Base-by-base conservation (phyloP, 2,888 invertebrate species). In the Xylota segnis region DNA sequence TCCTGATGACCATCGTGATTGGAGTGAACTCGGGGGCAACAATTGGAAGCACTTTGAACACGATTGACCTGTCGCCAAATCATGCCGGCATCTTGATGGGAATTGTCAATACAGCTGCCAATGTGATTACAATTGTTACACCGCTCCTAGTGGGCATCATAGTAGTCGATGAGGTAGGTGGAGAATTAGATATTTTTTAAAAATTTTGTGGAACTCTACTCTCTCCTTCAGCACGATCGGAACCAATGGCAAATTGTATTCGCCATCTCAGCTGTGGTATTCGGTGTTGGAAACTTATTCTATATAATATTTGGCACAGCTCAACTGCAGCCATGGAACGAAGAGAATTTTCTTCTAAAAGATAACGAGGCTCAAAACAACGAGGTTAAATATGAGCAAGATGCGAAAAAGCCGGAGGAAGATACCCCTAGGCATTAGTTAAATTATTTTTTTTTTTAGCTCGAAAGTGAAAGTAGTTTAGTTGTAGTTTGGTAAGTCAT, bases 1-100 rank as follows among this genome's bases (percentile, higher is more conserved):
- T 95, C 18, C 90, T 95, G 4, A 93, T 94, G 47, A 89, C 94
- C 0, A 93, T 94, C 0, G 94, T 95, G 12, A 94, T 94, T 9
- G 91, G 91, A 3, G 90, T 94, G 2, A 95, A 95, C 88, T 93
- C 94, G 0, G 94, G 93, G 0, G 91, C 93, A 2, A 94, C 93
- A 37, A 94, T 94, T 71, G 95, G 95, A 6, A 94, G 94, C 87
- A 93, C 94, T 50, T 93, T 95, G 0, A 96, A 95, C 89, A 95
- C 95, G 74, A 94, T 96, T 82, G 96, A 96, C 90, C 92, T 96
- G 63, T 94, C 95, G 0, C 95, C 95, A 0, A 95, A 94, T 87
- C 95, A 94, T 89, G 94, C 96, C 0, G 95, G 95, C 2, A 93
- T 94, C 5, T 90, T 95, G 14, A 95, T 96, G 95, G 96, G 95